phyloP scores from a whole-genome alignment of 2,113 vertebrate genomes.

The Elgaria multicarinata region DNA sequence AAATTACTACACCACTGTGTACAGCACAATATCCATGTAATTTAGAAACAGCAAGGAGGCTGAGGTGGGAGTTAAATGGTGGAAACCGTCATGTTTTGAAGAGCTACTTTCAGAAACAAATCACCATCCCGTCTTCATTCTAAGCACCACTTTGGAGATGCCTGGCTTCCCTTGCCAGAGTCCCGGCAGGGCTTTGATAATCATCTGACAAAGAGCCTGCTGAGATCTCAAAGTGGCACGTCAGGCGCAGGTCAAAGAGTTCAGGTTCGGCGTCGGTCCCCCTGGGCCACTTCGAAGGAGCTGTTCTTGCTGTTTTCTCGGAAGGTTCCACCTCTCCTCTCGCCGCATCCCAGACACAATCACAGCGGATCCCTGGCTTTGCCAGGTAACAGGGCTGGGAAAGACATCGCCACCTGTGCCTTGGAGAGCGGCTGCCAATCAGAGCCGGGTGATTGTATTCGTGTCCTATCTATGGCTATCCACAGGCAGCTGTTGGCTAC shows the following conservation, averaged over 20 bases:
- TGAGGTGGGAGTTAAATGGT: not conserved
- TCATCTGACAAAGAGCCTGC: not conserved
- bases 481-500: no score
- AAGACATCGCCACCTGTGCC: no score
- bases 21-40: accelerated
- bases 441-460: no score
- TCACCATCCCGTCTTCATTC: slow-evolving; percentile 5
- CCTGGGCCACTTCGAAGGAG: not conserved
- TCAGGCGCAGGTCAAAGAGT: not conserved
- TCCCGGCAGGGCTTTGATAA: slow-evolving; percentile 33
- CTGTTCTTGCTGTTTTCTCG: not conserved
- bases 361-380: not conserved
- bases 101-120: slow-evolving; percentile 20
- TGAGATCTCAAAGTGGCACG: not conserved
- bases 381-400: no score
- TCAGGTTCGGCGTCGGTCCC: not conserved
- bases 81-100: slow-evolving; percentile 7
- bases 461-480: no score
- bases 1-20: not conserved
- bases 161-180: not conserved
- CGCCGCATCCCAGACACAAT: not conserved
- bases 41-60: not conserved
- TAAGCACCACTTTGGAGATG: not conserved
- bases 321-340: not conserved
- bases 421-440: no score